These are phyloP conservation scores for Thera britannica DNA, from an alignment of 2,888 invertebrate species.

Conservation along the genomic window DNA sequence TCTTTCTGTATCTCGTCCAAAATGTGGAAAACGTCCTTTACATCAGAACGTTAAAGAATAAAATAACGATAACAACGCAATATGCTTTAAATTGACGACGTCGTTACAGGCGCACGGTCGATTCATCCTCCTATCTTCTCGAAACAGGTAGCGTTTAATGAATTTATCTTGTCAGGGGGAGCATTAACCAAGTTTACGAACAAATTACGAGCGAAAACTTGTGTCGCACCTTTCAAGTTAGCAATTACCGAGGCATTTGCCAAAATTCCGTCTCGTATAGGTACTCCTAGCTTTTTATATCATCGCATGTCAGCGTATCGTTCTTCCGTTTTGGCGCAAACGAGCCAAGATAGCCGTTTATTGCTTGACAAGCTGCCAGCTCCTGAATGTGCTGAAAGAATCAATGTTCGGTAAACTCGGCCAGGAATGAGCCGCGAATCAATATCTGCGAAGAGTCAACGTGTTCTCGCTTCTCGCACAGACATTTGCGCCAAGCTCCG, in stretches of 20 bases:
- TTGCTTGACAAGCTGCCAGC: conserved; percentile 74
- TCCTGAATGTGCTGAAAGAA: conserved; percentile 54
- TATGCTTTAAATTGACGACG: conserved; percentile 56
- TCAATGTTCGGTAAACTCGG: conserved; percentile 52
- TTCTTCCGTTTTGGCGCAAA: conserved; percentile 69
- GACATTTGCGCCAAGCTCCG: conserved; percentile 47
- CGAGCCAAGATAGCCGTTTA: conserved; percentile 77
- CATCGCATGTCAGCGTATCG: conserved; percentile 62
- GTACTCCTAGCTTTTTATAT: conserved; percentile 61
- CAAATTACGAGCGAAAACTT: conserved; percentile 79
- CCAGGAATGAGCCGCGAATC: conserved; percentile 56
- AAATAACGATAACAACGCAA: conserved; percentile 47
- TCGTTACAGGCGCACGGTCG: conserved; percentile 55
- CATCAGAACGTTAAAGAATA: conserved; percentile 3
- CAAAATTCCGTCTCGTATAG: conserved; percentile 57
- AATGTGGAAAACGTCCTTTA: background rate
- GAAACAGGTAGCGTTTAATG: conserved; percentile 73
- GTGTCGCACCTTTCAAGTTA: conserved; percentile 71
- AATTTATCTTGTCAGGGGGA: conserved; percentile 81
- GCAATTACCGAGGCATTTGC: conserved; percentile 71
- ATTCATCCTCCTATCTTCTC: conserved; percentile 57
- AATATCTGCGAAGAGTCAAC: conserved; percentile 55
- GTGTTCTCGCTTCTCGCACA: conserved; percentile 43
- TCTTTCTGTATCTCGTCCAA: background rate
- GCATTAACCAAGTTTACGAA: conserved; percentile 79